Percentiles rank a stretch among this genome's conserved stretches.
Evolutionary conservation across 2,888 invertebrate species (phyloP).

Genomic region (Digitonthophagus gazella): DNA sequence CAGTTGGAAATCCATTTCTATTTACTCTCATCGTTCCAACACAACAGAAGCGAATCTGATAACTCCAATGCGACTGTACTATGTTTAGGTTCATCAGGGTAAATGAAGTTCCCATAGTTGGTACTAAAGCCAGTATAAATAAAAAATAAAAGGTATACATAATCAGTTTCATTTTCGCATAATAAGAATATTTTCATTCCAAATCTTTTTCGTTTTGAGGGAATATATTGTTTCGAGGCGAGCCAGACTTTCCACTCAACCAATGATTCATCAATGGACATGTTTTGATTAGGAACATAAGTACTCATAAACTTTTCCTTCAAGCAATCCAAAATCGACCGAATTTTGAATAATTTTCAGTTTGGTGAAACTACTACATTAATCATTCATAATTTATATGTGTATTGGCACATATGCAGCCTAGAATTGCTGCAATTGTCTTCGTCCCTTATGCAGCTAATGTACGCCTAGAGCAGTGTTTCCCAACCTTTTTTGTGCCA

Average conservation of each 20-base stretch:
- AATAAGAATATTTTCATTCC: constrained; percentile 25
- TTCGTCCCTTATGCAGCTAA: too few species aligned
- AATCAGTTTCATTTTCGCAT: constrained; percentile 18
- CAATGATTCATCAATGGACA: constrained; percentile 25
- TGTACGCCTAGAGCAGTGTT: too few species aligned
- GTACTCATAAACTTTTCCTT: constrained; percentile 24
- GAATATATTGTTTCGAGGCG: constrained; percentile 26
- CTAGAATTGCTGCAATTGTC: too few species aligned
- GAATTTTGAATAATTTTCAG: constrained; percentile 19
- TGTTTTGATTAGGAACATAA: constrained; percentile 21
- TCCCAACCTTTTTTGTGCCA: too few species aligned
- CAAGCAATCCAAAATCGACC: constrained; percentile 22
- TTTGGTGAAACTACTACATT: too few species aligned
- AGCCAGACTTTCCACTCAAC: constrained; percentile 22
- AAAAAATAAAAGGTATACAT: constrained; percentile 22
- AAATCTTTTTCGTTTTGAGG: constrained; percentile 27
- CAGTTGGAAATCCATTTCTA: constrained; percentile 13
- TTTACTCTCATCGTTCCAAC: constrained; percentile 20
- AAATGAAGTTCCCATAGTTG: constrained; percentile 1
- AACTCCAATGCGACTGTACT: constrained; percentile 12
- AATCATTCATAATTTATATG: too few species aligned
- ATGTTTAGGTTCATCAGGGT: constrained; percentile 11
- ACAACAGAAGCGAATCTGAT: constrained; percentile 1
- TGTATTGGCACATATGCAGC: too few species aligned
- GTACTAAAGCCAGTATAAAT: constrained; percentile 19